Percentiles rank a stretch among this genome's conserved stretches.
phyloP scores from a whole-genome alignment of 2,888 invertebrate species.

The Dasysyrphus albostriatus region DNA sequence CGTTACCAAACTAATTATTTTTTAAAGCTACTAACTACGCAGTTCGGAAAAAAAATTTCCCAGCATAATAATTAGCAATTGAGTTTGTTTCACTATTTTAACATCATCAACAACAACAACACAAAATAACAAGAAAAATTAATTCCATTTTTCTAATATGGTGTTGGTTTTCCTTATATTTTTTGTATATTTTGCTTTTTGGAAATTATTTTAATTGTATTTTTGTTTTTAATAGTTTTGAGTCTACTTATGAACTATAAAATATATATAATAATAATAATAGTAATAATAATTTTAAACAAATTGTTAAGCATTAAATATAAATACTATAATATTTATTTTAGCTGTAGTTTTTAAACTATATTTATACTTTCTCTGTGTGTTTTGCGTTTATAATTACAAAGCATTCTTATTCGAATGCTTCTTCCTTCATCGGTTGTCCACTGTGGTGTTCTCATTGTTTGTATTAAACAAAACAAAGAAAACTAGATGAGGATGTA shows the following conservation, averaged over 20 bases:
- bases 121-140: constrained; percentile 23
- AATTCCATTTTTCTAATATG: constrained; percentile 55
- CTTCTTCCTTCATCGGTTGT: constrained; percentile 16
- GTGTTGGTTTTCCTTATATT: constrained; percentile 43
- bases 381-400: constrained; percentile 52
- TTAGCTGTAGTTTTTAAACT: constrained; percentile 58
- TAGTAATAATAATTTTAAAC: constrained; percentile 67
- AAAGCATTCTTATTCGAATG: constrained; percentile 55
- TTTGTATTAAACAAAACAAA: neutral
- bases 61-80: too few relatives aligned
- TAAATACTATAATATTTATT: constrained; percentile 72
- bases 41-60: too few relatives aligned
- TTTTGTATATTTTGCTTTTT: constrained; percentile 22
- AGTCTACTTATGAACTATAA: constrained; percentile 74
- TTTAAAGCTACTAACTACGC: too few relatives aligned
- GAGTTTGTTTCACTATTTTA: neutral
- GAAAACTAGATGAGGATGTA: neutral
- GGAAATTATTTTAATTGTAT: constrained; percentile 66
- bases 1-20: too few relatives aligned
- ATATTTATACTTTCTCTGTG: constrained; percentile 61
- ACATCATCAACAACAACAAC: neutral
- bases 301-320: constrained; percentile 72
- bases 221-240: constrained; percentile 59
- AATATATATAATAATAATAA: constrained; percentile 56
- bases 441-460: neutral